phyloP scores from a whole-genome alignment of 1,140 invertebrate genomes.

The Zaprionus taronus region DNA sequence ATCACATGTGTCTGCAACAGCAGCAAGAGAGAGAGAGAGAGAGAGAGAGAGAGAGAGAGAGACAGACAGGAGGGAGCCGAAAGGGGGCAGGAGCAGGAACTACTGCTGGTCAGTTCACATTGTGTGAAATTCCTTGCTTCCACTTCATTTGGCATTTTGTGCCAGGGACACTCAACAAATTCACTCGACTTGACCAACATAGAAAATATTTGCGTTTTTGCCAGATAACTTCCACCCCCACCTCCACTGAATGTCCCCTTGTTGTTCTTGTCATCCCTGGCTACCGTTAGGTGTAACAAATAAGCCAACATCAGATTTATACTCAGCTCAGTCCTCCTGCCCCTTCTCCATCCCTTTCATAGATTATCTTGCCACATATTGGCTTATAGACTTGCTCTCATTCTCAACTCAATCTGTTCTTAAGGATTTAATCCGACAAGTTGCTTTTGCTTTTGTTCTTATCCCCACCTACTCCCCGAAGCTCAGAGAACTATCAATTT shows the following conservation, averaged over 20 bases:
- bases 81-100: not conserved
- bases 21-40: not conserved
- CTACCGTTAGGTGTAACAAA: constrained; percentile 21
- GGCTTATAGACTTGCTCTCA: constrained; percentile 8
- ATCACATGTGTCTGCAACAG: constrained; percentile 26
- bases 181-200: constrained; percentile 53
- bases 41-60: not conserved
- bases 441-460: not conserved
- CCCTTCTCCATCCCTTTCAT: not conserved
- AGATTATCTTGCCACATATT: constrained; percentile 7
- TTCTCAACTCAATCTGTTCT: constrained; percentile 4
- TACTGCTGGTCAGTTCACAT: constrained; percentile 51
- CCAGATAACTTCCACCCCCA: not conserved
- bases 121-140: constrained; percentile 78
- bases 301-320: constrained; percentile 28
- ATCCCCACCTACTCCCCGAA: not conserved
- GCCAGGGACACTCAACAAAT: constrained; percentile 53
- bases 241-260: not conserved
- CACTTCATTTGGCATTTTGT: constrained; percentile 73
- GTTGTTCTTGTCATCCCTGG: not conserved
- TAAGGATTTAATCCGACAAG: constrained; percentile 4
- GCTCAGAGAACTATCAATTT: constrained; percentile 1
- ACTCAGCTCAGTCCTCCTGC: not conserved
- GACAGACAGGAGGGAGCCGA: not conserved
- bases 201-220: constrained; percentile 47